Evolutionary conservation across 2,888 invertebrate species (phyloP), one percentile per base, ranked within the genome.

Genomic region (Drosophila lutescens): DNA sequence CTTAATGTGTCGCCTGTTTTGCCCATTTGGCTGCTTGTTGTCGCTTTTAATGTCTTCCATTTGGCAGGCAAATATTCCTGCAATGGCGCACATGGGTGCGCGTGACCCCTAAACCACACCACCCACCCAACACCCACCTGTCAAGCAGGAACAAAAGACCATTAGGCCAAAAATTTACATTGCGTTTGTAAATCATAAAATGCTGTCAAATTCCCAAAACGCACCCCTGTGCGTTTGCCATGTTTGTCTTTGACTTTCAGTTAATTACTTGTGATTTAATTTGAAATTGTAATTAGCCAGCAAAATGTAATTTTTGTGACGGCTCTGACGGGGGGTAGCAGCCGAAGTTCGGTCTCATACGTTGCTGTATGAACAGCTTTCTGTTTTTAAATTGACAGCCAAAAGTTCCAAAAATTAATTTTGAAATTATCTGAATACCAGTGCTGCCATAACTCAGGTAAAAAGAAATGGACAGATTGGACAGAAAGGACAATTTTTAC

Each of bases 251-350:
- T 78, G 79, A 80, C 76, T 84, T 77, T 73, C 70, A 71, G 75
- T 80, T 85, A 87, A 85, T 85, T 85, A 81, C 81, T 80, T 83
- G 80, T 79, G 86, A 89, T 89, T 84, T 88, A 89, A 89, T 90
- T 90, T 89, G 85, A 88, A 90, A 86, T 89, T 87, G 75, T 88
- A 89, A 90, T 89, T 88, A 90, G 88, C 76, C 78, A 73, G 79
- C 74, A 79, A 85, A 88, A 85, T 89, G 85, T 75, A 78, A 81
- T 78, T 77, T 80, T 80, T 78, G 26, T 26, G 26, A 26, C 26
- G 26, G 2, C 26, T 26, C 26, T 26, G 26, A 26, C 26, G 2
- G 26, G 26, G 26, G 26, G 26, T 26, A 26, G 5, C 26, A 26
- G 26, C 26, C 20, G 20, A 20, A 20, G 3, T 20, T 26, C 6